Conservation (phyloP, 2,797 vertebrate genomes). For the Karalla daura region DNA sequence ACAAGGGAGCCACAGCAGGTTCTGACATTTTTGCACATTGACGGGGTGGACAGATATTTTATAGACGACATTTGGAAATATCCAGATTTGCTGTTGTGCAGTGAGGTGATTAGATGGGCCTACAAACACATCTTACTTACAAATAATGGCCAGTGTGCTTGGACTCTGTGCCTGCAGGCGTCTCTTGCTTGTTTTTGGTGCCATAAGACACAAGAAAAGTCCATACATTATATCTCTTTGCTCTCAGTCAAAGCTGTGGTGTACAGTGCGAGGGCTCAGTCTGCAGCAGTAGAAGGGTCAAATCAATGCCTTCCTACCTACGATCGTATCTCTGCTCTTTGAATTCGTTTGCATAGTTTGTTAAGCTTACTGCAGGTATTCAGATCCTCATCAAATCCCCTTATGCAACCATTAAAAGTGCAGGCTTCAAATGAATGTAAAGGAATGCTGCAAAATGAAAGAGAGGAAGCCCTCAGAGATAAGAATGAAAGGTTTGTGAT, state of each 20-base stretch:
- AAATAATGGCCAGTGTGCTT: neutral
- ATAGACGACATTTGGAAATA: slow-evolving; percentile 7
- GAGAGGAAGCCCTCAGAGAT: neutral
- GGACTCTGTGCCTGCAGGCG: neutral
- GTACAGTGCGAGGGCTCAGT: no score
- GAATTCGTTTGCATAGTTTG: neutral
- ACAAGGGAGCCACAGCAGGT: slow-evolving; percentile 13
- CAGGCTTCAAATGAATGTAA: neutral
- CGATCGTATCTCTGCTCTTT: slow-evolving; percentile 1
- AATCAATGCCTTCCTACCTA: neutral
- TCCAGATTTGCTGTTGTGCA: slow-evolving; percentile 4
- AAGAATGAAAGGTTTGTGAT: slow-evolving; percentile 4
- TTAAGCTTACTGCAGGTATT: neutral
- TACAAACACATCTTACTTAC: neutral
- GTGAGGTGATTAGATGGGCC: neutral
- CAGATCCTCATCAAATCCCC: slow-evolving; percentile 27
- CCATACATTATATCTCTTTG: neutral
- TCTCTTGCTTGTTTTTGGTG: neutral
- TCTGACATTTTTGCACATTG: slow-evolving; percentile 32
- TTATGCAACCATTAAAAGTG: slow-evolving; percentile 19
- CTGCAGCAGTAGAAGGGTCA: neutral
- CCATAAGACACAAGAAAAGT: neutral
- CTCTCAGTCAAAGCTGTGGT: no score
- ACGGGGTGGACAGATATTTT: slow-evolving; percentile 9
- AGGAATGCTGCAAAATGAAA: neutral